Base-by-base conservation (phyloP, 2,888 invertebrate species). In the Saturnia pavonia region DNA sequence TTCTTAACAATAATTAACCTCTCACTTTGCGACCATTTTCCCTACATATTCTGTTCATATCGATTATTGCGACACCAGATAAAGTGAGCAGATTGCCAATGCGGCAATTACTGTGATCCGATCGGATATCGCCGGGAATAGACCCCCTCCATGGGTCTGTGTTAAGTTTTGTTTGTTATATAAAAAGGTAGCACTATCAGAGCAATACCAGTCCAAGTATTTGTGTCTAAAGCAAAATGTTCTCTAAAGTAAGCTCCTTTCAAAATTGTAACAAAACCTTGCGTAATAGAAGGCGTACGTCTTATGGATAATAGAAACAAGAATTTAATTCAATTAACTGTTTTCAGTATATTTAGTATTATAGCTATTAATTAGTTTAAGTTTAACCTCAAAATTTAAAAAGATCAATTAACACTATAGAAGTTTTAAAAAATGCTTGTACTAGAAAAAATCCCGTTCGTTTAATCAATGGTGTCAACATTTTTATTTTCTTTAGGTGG, bases 121-220 rank as follows among this genome's bases (percentile, higher is more conserved):
- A 91, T 92, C 91, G 86, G 91, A 92, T 92, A 91, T 91, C 88
- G 84, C 85, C 88, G 78, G 91, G 91, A 91, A 89, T 88, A 90
- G 86, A 80, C 82, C 90, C 92, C 91, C 92, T 84, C 91, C 89
- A 88, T 76, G 71, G 75, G 76, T 71, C 75, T 76, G 78, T 60
- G 83, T 88, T 88, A 87, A 88, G 85, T 90, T 92, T 93, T 92
- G 90, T 92, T 92, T 89, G 89, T 91, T 92, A 93, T 93, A 94
- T 94, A 94, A 92, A 93, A 94, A 92, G 91, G 90, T 87, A 85
- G 84, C 86, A 77, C 85, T 88, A 88, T 87, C 88, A 87, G 80
- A 87, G 85, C 82, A 79, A 84, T 83, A 91, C 84, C 93, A 94
- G 91, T 93, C 89, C 88, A 89, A 83, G 85, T 85, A 88, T 88